Conservation (phyloP, 1,140 invertebrate species). For the Zaprionus taronus region DNA sequence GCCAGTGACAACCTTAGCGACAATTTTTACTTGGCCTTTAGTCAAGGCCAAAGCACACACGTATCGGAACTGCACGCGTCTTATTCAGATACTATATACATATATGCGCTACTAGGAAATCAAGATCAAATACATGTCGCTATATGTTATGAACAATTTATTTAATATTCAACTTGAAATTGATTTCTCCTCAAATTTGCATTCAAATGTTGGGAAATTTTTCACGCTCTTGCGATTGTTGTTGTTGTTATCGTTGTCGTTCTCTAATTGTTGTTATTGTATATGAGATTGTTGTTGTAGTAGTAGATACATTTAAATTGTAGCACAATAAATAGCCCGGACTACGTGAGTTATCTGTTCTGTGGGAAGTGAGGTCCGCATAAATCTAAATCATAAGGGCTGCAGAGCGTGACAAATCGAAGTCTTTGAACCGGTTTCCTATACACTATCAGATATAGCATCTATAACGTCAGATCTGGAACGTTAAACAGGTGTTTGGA, state of each 20-base stretch:
- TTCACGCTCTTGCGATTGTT: slow-evolving; percentile 34
- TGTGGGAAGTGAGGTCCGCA: slow-evolving; percentile 23
- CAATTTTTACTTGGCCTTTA: slow-evolving; percentile 26
- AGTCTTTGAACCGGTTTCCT: slow-evolving; percentile 30
- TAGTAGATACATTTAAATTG: slow-evolving; percentile 34
- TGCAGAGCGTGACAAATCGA: slow-evolving; percentile 21
- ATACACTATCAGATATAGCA: not conserved
- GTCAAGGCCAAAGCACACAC: slow-evolving; percentile 11
- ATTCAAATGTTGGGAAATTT: slow-evolving; percentile 70
- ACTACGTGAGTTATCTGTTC: slow-evolving; percentile 5
- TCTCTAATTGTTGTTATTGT: slow-evolving; percentile 30
- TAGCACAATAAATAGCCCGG: slow-evolving; percentile 23
- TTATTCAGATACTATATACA: not conserved
- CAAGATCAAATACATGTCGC: slow-evolving; percentile 11
- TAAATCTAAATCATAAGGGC: slow-evolving; percentile 31
- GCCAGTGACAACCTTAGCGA: slow-evolving; percentile 26
- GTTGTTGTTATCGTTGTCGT: slow-evolving; percentile 40
- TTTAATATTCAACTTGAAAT: slow-evolving; percentile 44
- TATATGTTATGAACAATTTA: slow-evolving; percentile 10
- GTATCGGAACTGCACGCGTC: not conserved
- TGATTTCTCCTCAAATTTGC: slow-evolving; percentile 64
- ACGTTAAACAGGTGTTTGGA: not conserved
- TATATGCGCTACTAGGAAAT: slow-evolving; percentile 1
- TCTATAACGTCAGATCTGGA: not conserved
- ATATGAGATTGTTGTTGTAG: not conserved